A percentile compares a stretch with the other conserved stretches of the same genome.
These are phyloP conservation scores for Salvelinus sp. DNA, from an alignment of 2,113 vertebrate species.

Conservation along the genomic window DNA sequence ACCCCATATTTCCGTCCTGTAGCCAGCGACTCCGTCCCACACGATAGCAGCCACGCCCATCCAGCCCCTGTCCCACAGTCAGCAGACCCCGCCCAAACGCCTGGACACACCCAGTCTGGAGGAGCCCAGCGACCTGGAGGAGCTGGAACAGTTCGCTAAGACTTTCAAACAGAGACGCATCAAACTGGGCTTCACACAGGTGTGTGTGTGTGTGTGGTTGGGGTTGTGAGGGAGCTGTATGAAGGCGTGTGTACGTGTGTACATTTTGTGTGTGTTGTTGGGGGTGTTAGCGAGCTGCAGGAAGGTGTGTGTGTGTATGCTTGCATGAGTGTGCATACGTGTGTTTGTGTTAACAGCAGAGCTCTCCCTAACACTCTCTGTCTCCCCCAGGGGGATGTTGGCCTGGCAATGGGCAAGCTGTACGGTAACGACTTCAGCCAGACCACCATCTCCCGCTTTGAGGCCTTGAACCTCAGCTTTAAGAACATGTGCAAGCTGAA, in stretches of 20 bases:
- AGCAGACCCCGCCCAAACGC: conserved; percentile 97
- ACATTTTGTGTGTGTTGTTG: too few relatives aligned
- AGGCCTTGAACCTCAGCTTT: conserved; percentile 99
- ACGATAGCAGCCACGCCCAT: conserved; percentile 93
- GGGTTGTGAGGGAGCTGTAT: too few relatives aligned
- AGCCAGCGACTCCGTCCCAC: conserved; percentile 98
- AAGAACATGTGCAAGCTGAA: conserved; percentile 99
- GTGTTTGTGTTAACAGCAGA: too few relatives aligned
- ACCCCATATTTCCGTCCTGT: conserved; percentile 17
- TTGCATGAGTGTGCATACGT: too few relatives aligned
- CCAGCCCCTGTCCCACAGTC: conserved; percentile 92
- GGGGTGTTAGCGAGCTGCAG: too few relatives aligned
- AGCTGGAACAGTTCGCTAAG: conserved; percentile 99
- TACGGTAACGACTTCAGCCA: conserved; percentile 99
- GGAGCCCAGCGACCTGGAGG: conserved; percentile 98
- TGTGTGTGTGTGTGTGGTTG: conserved; percentile 41
- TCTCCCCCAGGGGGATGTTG: conserved; percentile 88
- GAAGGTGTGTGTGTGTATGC: too few relatives aligned
- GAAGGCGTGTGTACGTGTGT: too few relatives aligned
- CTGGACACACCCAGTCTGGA: conserved; percentile 95
- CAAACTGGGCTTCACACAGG: conserved; percentile 99
- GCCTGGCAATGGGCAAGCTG: conserved; percentile 99
- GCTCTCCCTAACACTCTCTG: neutral
- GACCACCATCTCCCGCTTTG: conserved; percentile 99
- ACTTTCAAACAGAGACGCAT: conserved; percentile 99